These are phyloP conservation scores for Drosophila phalerata DNA, from an alignment of 2,888 invertebrate genomes.

Conservation along the genomic window DNA sequence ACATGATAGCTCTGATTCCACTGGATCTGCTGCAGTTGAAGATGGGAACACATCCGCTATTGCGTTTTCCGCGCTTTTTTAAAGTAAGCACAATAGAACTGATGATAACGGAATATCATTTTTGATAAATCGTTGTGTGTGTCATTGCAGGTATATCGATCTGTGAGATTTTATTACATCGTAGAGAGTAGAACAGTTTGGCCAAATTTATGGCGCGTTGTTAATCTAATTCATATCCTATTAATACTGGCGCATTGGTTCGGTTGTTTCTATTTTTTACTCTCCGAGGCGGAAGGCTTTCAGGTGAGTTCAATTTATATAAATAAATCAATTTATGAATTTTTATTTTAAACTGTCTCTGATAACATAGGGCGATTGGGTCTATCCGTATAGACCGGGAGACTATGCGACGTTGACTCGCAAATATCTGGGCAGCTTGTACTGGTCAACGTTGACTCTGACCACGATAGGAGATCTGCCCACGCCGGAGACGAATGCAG, in stretches of 20 bases:
- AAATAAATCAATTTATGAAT: background rate
- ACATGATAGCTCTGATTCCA: conserved; percentile 93
- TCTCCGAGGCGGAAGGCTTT: conserved; percentile 96
- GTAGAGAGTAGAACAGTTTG: conserved; percentile 98
- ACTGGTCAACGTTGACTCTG: conserved; percentile 98
- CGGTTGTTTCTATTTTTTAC: conserved; percentile 97
- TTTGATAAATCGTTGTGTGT: background rate
- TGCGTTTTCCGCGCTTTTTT: conserved; percentile 94
- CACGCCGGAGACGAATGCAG: conserved; percentile 97
- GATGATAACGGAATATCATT: background rate
- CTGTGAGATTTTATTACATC: conserved; percentile 97
- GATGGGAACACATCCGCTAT: conserved; percentile 93
- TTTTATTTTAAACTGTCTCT: background rate
- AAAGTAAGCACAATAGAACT: conserved; percentile 88
- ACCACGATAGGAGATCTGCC: conserved; percentile 98
- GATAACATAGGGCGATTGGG: conserved; percentile 91
- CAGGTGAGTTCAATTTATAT: conserved; percentile 86
- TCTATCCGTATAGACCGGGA: conserved; percentile 94
- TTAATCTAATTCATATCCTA: conserved; percentile 97
- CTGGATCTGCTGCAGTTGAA: conserved; percentile 94
- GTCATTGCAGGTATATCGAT: conserved; percentile 91
- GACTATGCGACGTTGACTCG: conserved; percentile 95
- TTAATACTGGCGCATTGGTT: conserved; percentile 98
- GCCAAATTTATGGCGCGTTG: conserved; percentile 98
- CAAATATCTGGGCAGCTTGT: conserved; percentile 97